Conservation (phyloP, 2,888 invertebrate genomes). For the Leptinotarsa haldemani region DNA sequence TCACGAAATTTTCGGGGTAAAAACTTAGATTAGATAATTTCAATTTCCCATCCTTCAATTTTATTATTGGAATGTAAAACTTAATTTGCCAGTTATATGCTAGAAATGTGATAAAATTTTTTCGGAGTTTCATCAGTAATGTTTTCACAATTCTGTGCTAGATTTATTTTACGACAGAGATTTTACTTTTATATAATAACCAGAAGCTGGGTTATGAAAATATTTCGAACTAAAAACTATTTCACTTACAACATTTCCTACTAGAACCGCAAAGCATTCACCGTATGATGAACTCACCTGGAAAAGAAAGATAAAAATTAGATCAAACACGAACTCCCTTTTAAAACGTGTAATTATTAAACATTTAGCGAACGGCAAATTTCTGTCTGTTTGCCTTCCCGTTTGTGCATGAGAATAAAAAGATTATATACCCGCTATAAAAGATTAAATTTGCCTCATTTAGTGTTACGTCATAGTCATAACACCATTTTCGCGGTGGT, state of each 20-base stretch:
- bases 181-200: neutral
- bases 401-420: slow-evolving; percentile 32
- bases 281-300: slow-evolving; percentile 9
- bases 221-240: neutral
- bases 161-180: no score
- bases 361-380: slow-evolving; percentile 18
- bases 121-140: no score
- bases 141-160: no score
- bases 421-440: slow-evolving; percentile 27
- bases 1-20: no score
- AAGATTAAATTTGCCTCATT: slow-evolving; percentile 36
- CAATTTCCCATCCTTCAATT: no score
- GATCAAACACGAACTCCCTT: slow-evolving; percentile 15
- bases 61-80: no score
- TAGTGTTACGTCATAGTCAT: slow-evolving; percentile 32
- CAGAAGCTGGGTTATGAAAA: neutral
- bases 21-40: no score
- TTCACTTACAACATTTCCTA: neutral
- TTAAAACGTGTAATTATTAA: slow-evolving; percentile 21
- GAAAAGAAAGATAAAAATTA: slow-evolving; percentile 13
- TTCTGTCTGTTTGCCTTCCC: slow-evolving; percentile 26
- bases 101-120: no score
- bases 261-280: neutral
- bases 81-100: no score
- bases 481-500: slow-evolving; percentile 33